phyloP scores from a whole-genome alignment of 64 coral and sea anemone genomes.

The Astreopora myriophthalma region DNA sequence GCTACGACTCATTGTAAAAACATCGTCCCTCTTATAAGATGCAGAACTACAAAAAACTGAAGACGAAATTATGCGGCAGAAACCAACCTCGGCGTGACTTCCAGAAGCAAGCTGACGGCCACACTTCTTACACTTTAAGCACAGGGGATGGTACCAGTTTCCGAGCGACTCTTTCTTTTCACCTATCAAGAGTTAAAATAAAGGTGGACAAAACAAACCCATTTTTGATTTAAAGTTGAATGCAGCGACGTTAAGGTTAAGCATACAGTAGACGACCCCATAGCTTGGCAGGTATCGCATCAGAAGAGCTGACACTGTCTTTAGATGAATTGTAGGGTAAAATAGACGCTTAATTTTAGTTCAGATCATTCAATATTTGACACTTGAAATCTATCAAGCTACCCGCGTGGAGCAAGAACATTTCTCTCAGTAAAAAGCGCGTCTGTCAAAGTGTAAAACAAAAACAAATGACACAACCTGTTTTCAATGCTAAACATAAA shows the following conservation, averaged over 20 bases:
- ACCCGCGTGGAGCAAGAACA: neutral
- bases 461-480: neutral
- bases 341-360: neutral
- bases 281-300: too few relatives aligned
- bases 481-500: neutral
- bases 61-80: neutral
- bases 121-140: conserved; percentile 18
- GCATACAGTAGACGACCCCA: too few relatives aligned
- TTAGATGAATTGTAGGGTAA: too few relatives aligned
- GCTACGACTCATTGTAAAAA: neutral
- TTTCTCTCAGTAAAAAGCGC: neutral
- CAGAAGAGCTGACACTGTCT: too few relatives aligned
- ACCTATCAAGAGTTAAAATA: neutral
- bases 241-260: neutral
- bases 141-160: conserved; percentile 39
- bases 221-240: neutral
- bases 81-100: neutral
- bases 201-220: neutral
- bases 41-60: neutral
- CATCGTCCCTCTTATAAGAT: neutral
- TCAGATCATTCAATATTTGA: neutral
- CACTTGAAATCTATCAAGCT: neutral
- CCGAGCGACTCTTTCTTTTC: conserved; percentile 34
- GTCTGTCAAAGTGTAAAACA: neutral
- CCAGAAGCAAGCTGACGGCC: conserved; percentile 4